A percentile compares a stretch with the other conserved stretches of the same genome.
These are phyloP conservation scores for Ectropis crepuscularia DNA, from an alignment of 2,888 invertebrate genomes.

Conservation along the genomic window DNA sequence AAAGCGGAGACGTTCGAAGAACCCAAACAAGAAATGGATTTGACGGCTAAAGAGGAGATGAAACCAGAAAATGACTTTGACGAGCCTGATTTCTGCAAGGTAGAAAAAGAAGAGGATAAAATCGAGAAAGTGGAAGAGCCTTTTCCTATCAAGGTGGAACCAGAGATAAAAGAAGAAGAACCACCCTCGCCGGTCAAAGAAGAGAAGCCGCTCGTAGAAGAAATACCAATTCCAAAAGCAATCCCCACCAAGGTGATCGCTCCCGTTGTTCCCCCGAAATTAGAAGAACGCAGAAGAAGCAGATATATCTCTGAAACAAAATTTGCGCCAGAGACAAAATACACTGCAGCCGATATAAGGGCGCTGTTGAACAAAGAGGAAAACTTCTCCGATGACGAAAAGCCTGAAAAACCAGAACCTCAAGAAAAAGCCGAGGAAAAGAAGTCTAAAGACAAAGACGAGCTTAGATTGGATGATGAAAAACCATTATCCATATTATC, in stretches of 20 bases:
- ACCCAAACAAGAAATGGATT: constrained; percentile 67
- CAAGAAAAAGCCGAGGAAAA: constrained; percentile 48
- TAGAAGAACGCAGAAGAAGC: constrained; percentile 39
- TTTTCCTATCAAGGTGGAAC: constrained; percentile 28
- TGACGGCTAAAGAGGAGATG: constrained; percentile 77
- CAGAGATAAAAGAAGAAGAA: constrained; percentile 32
- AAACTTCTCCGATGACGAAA: constrained; percentile 56
- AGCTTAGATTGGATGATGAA: constrained; percentile 49
- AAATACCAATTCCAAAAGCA: constrained; percentile 18
- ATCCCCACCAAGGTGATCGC: constrained; percentile 14
- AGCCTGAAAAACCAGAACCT: constrained; percentile 35
- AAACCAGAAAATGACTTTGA: constrained; percentile 69
- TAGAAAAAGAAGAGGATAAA: constrained; percentile 53
- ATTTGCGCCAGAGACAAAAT: constrained; percentile 28
- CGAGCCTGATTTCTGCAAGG: constrained; percentile 68
- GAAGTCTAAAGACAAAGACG: constrained; percentile 50
- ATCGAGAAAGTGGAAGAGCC: constrained; percentile 44
- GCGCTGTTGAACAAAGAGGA: constrained; percentile 54
- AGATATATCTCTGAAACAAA: constrained; percentile 27
- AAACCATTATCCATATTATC: constrained; percentile 53
- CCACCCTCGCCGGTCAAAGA: constrained; percentile 20
- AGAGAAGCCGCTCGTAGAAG: constrained; percentile 6
- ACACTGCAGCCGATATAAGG: constrained; percentile 32
- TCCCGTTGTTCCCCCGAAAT: constrained; percentile 17
- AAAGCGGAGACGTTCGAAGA: constrained; percentile 64